These are phyloP conservation scores for Merops nubicus DNA, from an alignment of 2,113 vertebrate species.

Conservation along the genomic window DNA sequence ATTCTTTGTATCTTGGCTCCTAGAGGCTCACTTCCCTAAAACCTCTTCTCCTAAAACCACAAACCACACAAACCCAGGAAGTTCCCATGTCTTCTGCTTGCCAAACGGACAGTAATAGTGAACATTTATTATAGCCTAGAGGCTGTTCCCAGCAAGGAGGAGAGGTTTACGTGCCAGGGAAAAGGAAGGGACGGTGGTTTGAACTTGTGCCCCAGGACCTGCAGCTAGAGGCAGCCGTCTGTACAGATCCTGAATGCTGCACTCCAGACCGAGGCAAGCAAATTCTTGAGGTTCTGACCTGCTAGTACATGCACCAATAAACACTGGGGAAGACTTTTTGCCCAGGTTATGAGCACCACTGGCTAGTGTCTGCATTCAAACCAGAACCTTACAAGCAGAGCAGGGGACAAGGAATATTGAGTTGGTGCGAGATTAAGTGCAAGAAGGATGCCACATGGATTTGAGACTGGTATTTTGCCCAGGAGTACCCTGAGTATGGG, in stretches of 20 bases:
- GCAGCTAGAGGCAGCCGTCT: not conserved
- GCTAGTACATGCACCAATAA: rapidly evolving
- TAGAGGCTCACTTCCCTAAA: not conserved
- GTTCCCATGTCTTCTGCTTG: not conserved
- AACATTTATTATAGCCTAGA: not conserved
- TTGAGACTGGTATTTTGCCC: not conserved
- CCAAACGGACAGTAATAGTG: not conserved
- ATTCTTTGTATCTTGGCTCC: not conserved
- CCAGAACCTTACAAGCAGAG: not conserved
- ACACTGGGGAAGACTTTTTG: not conserved
- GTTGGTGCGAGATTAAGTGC: not conserved
- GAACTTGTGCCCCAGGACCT: not conserved
- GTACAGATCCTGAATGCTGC: not conserved
- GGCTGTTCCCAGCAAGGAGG: not conserved
- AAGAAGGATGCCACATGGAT: not conserved
- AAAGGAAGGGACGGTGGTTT: not conserved
- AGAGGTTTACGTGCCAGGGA: not conserved
- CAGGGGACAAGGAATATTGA: not conserved
- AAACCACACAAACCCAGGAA: not conserved
- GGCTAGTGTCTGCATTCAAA: not conserved
- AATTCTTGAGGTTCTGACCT: not conserved
- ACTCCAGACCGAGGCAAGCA: not conserved
- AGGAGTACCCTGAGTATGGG: not conserved
- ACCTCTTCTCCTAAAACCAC: not conserved
- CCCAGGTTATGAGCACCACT: not conserved